A percentile compares a stretch with the other conserved stretches of the same genome.
phyloP scores from a whole-genome alignment of 2,888 invertebrate genomes.

The Mylabris sibirica region DNA sequence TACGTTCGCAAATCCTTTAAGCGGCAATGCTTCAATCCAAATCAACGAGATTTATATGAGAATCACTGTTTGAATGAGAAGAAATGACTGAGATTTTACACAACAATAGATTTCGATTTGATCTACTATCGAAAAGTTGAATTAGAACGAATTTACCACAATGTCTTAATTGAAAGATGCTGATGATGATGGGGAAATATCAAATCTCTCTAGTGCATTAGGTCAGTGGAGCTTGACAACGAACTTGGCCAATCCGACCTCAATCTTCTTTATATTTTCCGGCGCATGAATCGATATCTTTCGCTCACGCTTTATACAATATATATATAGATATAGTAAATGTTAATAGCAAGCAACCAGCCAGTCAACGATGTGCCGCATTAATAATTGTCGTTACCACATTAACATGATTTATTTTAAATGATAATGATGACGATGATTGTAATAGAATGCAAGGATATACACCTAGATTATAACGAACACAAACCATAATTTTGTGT shows the following conservation, averaged over 20 bases:
- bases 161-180: neutral
- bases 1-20: conserved; percentile 8
- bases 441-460: neutral
- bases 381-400: conserved; percentile 19
- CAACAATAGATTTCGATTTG: neutral
- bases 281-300: conserved; percentile 25
- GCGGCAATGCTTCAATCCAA: neutral
- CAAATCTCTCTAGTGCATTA: conserved; percentile 2
- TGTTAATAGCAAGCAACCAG: neutral
- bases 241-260: conserved; percentile 4
- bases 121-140: neutral
- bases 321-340: neutral
- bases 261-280: conserved; percentile 25
- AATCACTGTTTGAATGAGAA: neutral
- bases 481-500: conserved; percentile 22
- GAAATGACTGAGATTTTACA: neutral
- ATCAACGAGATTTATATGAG: neutral
- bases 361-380: conserved; percentile 11
- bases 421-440: neutral
- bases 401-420: conserved; percentile 24
- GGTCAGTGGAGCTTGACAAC: conserved; percentile 22
- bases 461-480: conserved; percentile 12
- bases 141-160: neutral
- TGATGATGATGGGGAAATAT: neutral
- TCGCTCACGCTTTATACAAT: conserved; percentile 5